Evolutionary conservation across 2,888 invertebrate genomes (phyloP), one percentile per base, ranked within the genome.

Genomic region (Julus scanicus): DNA sequence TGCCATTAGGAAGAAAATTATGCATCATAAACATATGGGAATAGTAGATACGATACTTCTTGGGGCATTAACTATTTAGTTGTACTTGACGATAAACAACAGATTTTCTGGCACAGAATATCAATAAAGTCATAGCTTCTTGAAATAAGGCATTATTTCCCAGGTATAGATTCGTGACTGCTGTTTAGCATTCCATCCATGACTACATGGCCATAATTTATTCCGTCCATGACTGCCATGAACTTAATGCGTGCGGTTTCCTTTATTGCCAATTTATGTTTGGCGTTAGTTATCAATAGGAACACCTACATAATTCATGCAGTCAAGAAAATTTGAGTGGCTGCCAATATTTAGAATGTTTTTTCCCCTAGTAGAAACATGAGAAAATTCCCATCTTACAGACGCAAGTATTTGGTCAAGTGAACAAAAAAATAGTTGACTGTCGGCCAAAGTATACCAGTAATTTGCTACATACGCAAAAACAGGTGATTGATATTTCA

Each of bases 231-330:
- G 57, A 57, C 57, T 57, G 57, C 57, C 57, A 57, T 57, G 57
- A 57, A 57, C n/a, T 63, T 63, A 20, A 63, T 63, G 20, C 63
- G n/a, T 20, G 20, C n/a, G 20, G 63, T 63, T 63, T n/a, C 20
- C 63, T 20, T 63, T 63, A 20, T 63, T 57, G 57, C 57, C 57
- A 57, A 20, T 63, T 63, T 20, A 63, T 20, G 20, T 63, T 63
- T 20, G 5, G 63, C 63, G 63, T 63, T 63, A 63, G 20, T 63
- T 63, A 20, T 63, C 63, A 20, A 20, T 20, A n/a, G 63, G 20
- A 63, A 63, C 63, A 63, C 63, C 63, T 63, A n/a, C 63, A 63
- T 63, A 63, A 63, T 63, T 63, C 63, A 63, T n/a, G 63, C 63
- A 63, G 63, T 20, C 63, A 20, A 20, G 63, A 63, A 63, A 63